These are phyloP conservation scores for Drosophila pseudoananassae DNA, from an alignment of 1,140 invertebrate species.

Conservation along the genomic window DNA sequence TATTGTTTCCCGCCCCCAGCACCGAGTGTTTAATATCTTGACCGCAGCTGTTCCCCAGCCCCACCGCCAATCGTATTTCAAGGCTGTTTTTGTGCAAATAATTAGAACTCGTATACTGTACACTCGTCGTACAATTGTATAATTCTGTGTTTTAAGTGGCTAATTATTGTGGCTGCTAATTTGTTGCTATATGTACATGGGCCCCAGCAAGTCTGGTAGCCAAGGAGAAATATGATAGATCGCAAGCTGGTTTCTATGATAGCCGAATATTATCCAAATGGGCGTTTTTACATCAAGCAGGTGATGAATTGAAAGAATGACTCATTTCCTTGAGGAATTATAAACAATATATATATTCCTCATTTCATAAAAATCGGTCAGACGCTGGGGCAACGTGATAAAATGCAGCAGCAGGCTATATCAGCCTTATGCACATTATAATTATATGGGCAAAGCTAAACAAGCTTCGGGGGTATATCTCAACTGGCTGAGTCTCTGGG, in stretches of 20 bases:
- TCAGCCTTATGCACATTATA: background rate
- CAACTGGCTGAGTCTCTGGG: conserved; percentile 8
- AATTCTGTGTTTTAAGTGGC: conserved; percentile 48
- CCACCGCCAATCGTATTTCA: conserved; percentile 44
- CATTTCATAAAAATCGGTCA: conserved; percentile 10
- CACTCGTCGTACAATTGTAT: conserved; percentile 53
- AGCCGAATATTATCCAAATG: conserved; percentile 20
- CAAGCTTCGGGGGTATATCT: conserved; percentile 10
- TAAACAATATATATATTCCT: background rate
- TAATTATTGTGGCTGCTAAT: conserved; percentile 45
- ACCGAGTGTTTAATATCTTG: conserved; percentile 28
- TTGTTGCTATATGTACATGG: conserved; percentile 29
- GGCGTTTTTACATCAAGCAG: background rate
- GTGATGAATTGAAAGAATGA: background rate
- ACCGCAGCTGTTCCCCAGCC: conserved; percentile 22
- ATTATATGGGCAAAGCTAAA: conserved; percentile 22
- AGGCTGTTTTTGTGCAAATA: conserved; percentile 68
- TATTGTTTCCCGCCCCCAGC: conserved; percentile 4
- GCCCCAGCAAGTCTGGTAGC: conserved; percentile 31
- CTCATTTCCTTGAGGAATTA: conserved; percentile 2
- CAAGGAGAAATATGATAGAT: conserved; percentile 21
- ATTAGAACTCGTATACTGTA: conserved; percentile 60
- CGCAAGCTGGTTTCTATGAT: conserved; percentile 36
- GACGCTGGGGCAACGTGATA: conserved; percentile 25
- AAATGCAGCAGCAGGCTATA: conserved; percentile 10